phyloP scores from a whole-genome alignment of 2,113 vertebrate species.

The Naja naja region DNA sequence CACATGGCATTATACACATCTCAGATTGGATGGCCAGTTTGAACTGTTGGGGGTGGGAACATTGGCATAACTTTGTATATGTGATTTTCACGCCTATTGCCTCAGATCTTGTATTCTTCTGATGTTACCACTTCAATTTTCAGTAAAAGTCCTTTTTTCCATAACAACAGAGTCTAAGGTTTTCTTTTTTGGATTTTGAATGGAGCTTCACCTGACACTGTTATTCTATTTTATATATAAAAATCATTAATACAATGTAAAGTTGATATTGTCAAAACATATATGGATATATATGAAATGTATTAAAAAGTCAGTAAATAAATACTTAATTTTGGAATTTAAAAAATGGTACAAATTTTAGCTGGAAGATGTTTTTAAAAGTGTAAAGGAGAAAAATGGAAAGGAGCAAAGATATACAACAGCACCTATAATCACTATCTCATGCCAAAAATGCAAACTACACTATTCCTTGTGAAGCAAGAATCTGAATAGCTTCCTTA shows the following conservation, averaged over 20 bases:
- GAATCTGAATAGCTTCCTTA: not conserved
- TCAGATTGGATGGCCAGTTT: too few species aligned
- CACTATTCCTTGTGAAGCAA: not conserved
- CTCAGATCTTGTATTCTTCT: too few species aligned
- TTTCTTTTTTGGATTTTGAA: too few species aligned
- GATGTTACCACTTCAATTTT: too few species aligned
- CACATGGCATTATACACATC: too few species aligned
- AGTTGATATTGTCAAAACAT: not conserved
- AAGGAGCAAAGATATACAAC: not conserved
- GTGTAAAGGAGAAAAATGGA: not conserved
- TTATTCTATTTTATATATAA: not conserved
- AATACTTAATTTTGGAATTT: not conserved
- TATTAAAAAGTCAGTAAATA: not conserved
- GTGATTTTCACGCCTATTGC: too few species aligned
- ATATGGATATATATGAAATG: not conserved
- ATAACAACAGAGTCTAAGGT: too few species aligned
- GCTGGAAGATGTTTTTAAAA: not conserved
- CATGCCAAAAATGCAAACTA: not conserved
- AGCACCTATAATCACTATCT: not conserved
- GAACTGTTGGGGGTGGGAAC: too few species aligned
- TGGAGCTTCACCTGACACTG: too few species aligned
- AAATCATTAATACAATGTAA: not conserved
- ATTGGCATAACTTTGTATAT: too few species aligned
- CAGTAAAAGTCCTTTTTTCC: too few species aligned
- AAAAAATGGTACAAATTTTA: not conserved